Evolutionary conservation across 2,888 invertebrate genomes (phyloP), one percentile per base, ranked within the genome.

Genomic region (Chorisops tibialis): DNA sequence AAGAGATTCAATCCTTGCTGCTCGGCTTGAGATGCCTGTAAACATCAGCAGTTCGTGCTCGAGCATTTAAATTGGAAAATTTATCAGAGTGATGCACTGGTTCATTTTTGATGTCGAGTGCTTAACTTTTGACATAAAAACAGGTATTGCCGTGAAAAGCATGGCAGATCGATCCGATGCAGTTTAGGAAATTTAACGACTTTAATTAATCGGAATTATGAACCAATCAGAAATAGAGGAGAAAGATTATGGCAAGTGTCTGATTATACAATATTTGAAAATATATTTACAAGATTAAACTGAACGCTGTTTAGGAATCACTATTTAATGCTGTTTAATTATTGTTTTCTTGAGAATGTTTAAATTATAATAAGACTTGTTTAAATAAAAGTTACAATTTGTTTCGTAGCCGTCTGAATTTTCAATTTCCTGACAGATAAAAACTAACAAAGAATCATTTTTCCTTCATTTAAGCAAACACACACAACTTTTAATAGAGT

Each of bases 1-100:
- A 30, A 30, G 30, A 7, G 30, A n/a, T n/a, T n/a, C n/a, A n/a
- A n/a, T n/a, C 9, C 30, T 30, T 30, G 30, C 30, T n/a, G n/a
- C n/a, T n/a, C n/a, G 30, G 30, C 30, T 30, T 30, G 30, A 30
- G n/a, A n/a, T 52, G 43, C 41, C 22, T 39, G 60, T 61, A 64
- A 61, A 64, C 64, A 61, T 50, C 35, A 51, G 59, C 62, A 59
- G 48, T 64, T 62, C 64, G 64, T 64, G 64, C 62, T 62, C 41
- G 41, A 64, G 64, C 59, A 64, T 64, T 64, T 64, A 62, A 64
- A 64, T 64, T 62, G 62, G 58, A 59, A 64, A 62, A 62, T 64
- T 64, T 59, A 3, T 21, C 7, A 39, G 9, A n/a, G n/a, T 21
- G 22, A 22, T 47, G 21, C 47, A 12, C 22, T n/a, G 9, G 11